Evolutionary conservation across 2,113 vertebrate genomes (phyloP).

Genomic region (Odocoileus hemionus): DNA sequence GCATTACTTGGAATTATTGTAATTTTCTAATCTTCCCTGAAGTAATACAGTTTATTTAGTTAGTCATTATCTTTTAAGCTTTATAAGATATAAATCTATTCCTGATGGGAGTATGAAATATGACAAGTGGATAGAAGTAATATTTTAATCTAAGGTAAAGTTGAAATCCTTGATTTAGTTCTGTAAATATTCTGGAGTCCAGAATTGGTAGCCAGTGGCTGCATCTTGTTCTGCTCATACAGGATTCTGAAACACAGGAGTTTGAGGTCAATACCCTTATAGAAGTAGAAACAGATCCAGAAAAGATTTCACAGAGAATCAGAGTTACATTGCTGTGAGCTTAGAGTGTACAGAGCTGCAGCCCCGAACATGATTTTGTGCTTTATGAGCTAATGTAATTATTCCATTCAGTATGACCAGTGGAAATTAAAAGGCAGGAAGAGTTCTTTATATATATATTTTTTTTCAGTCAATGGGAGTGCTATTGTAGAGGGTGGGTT

Average conservation of each 20-base stretch:
- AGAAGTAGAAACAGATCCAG: background rate
- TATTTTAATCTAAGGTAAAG: background rate
- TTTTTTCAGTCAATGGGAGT: background rate
- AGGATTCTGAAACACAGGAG: background rate
- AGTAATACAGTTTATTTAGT: background rate
- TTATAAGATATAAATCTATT: background rate
- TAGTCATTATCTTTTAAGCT: background rate
- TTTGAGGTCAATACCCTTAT: background rate
- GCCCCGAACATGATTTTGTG: background rate
- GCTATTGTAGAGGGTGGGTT: accelerated
- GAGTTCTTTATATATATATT: background rate
- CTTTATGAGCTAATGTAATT: background rate
- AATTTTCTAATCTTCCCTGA: background rate
- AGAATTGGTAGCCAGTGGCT: background rate
- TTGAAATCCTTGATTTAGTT: background rate
- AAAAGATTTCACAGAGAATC: background rate
- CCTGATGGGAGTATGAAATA: background rate
- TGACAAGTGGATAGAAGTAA: background rate
- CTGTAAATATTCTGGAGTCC: background rate
- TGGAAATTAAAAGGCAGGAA: background rate
- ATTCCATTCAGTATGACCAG: background rate
- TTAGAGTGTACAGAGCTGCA: background rate
- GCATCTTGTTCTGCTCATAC: background rate
- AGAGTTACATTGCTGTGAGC: background rate
- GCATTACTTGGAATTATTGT: background rate